Base-by-base conservation (phyloP, 2,797 vertebrate genomes). In the Smutsia temminckii region DNA sequence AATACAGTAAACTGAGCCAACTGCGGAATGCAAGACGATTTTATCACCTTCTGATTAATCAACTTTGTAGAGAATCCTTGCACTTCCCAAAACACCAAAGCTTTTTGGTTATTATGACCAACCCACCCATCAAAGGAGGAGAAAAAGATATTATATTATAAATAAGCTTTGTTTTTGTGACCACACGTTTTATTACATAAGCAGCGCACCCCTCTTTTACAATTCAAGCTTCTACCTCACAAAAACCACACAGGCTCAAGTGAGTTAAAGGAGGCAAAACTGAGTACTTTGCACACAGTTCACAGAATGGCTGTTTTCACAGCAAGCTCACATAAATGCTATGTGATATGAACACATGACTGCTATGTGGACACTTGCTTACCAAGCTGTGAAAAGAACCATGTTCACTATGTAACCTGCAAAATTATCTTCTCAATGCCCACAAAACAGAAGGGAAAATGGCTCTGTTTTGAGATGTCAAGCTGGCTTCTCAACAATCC, bases 311-410 rank as follows among this genome's bases (percentile, higher is more conserved):
- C 94, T 95, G 93, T 97, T 95, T 95, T 97, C 96, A 95, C 93
- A 97, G 95, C 53, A 85, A 93, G 95, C 86, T 96, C 89, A 25
- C 80, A 93, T 94, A 93, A 85, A 94, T 3, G 66, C 94, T 94
- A 32, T 81, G 95, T 96, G 95, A 91, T 96, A 95, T 74, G 85
- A 94, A 94, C 97, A 95, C 95, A 95, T 69, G 92, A 91, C 95
- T 91, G 91, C 94, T 91, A 77, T 34, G 87, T 92, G 90, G 81
- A 97, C 72, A 89, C 77, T 84, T 89, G 89, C 93, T 97, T 93
- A 85, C 84, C 91, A 97, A 96, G 94, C 96, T 97, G 94, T 93
- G 94, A 95, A 96, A 93, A 97, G 91, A 93, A 79, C 89, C 94
- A 53, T 89, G 69, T 92, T 95, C 94, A 87, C 93, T 25, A 92